Conservation (phyloP, 2,797 vertebrate genomes). For the Hyperoplus lanceolatus region DNA sequence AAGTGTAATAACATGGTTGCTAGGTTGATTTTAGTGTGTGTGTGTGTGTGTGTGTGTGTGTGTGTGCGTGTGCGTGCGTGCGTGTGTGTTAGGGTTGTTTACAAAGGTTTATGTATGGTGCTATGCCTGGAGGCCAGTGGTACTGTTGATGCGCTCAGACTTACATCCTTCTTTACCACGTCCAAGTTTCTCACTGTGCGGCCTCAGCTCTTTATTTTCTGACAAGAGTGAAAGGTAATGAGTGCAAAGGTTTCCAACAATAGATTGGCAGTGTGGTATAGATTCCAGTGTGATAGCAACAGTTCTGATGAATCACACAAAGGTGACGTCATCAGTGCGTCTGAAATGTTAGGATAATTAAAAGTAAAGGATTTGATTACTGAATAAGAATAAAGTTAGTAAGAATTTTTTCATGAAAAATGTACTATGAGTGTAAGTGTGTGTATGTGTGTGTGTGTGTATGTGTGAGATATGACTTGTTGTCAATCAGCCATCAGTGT, state of each 20-base stretch:
- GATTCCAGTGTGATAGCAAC: background rate
- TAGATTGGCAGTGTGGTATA: too few relatives aligned
- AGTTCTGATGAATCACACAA: background rate
- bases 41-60: background rate
- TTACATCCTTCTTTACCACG: background rate
- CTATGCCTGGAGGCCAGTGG: background rate
- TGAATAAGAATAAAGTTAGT: background rate
- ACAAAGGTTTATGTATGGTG: slow-evolving; percentile 9
- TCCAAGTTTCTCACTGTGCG: background rate
- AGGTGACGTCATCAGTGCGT: background rate
- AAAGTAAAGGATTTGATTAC: slow-evolving; percentile 5
- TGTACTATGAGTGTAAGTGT: too few relatives aligned
- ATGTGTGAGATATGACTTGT: background rate
- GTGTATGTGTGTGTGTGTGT: too few relatives aligned
- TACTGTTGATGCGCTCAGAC: too few relatives aligned
- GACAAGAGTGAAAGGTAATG: background rate
- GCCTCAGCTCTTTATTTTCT: background rate
- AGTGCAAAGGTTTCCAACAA: background rate
- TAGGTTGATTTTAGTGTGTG: background rate
- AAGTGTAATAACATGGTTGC: background rate
- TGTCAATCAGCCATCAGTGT: slow-evolving; percentile 28
- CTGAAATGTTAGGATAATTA: background rate
- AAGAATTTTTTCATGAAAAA: too few relatives aligned
- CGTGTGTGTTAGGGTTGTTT: background rate
- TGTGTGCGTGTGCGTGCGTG: background rate